Evolutionary conservation across 2,888 invertebrate species (phyloP).

Genomic region (Plebejus melissa): DNA sequence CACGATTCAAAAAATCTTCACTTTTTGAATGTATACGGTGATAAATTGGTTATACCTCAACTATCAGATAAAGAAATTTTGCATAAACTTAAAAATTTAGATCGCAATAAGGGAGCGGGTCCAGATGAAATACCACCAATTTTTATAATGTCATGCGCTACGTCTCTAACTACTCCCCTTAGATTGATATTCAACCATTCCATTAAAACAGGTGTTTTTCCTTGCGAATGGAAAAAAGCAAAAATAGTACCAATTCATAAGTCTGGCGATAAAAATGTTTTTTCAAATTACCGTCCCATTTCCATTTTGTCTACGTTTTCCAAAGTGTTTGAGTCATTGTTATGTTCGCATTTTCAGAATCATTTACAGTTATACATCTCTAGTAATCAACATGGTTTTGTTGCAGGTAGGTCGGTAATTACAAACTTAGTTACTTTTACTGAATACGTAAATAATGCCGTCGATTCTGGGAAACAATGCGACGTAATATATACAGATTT

Average conservation of each 20-base stretch:
- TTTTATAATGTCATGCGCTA: slow-evolving; percentile 1
- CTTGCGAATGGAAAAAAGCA: slow-evolving; percentile 28
- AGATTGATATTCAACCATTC: slow-evolving; percentile 29
- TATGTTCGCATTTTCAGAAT: too few relatives aligned
- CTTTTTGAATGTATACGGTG: not conserved
- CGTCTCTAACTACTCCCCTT: slow-evolving; percentile 26
- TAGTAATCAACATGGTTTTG: too few relatives aligned
- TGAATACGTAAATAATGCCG: too few relatives aligned
- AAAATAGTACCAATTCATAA: slow-evolving; percentile 32
- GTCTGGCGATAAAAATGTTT: slow-evolving; percentile 4
- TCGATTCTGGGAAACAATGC: too few relatives aligned
- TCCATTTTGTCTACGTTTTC: slow-evolving; percentile 28
- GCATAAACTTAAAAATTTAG: too few relatives aligned
- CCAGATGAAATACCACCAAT: too few relatives aligned
- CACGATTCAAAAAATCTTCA: not conserved
- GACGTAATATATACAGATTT: slow-evolving; percentile 25
- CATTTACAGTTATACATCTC: too few relatives aligned
- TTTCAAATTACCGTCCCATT: slow-evolving; percentile 30
- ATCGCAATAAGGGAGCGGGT: too few relatives aligned
- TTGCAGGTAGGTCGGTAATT: too few relatives aligned
- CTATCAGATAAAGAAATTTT: too few relatives aligned
- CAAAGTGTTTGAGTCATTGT: not conserved
- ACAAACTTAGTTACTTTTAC: too few relatives aligned
- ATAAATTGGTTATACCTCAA: too few relatives aligned
- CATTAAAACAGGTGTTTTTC: slow-evolving; percentile 27